A percentile compares a stretch with the other conserved stretches of the same genome.
phyloP scores from a whole-genome alignment of 2,113 vertebrate species.

The Oplegnathus fasciatus region DNA sequence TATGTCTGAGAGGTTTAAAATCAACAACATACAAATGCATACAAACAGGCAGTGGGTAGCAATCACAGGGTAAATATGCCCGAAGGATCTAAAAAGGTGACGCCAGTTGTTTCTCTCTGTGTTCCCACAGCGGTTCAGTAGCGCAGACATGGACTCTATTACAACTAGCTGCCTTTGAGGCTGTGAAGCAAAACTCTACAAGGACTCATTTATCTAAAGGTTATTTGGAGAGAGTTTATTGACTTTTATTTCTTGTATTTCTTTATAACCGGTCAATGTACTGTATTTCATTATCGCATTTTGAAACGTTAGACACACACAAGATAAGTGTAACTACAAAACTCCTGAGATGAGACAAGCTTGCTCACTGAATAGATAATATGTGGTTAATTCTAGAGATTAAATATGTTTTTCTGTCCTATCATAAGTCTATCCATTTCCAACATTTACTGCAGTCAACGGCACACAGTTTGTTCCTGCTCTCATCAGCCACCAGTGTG shows the following conservation, averaged over 20 bases:
- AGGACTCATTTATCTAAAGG: conserved; percentile 17
- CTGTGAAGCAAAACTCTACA: conserved; percentile 2
- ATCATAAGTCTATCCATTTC: background rate
- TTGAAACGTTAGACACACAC: conserved; percentile 1
- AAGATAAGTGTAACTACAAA: background rate
- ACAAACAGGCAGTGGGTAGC: conserved; percentile 40
- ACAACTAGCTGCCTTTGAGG: conserved; percentile 6
- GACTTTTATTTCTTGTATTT: conserved; percentile 1
- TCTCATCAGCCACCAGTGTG: background rate
- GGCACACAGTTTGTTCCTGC: background rate
- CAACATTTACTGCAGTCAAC: background rate
- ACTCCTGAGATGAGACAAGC: background rate
- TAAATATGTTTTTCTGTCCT: background rate
- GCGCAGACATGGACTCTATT: conserved; percentile 19
- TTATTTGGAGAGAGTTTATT: background rate
- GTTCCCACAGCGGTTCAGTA: conserved; percentile 46
- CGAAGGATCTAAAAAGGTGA: conserved; percentile 34
- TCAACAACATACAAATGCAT: conserved; percentile 38
- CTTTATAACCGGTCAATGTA: conserved; percentile 1
- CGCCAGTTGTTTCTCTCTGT: background rate
- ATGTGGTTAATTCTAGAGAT: background rate
- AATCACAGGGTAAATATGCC: conserved; percentile 42
- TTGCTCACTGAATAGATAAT: background rate
- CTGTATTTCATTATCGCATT: background rate
- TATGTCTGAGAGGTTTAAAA: conserved; percentile 49